Evolutionary conservation across 2,113 vertebrate genomes (phyloP).

Genomic region (Tyrannus savana): DNA sequence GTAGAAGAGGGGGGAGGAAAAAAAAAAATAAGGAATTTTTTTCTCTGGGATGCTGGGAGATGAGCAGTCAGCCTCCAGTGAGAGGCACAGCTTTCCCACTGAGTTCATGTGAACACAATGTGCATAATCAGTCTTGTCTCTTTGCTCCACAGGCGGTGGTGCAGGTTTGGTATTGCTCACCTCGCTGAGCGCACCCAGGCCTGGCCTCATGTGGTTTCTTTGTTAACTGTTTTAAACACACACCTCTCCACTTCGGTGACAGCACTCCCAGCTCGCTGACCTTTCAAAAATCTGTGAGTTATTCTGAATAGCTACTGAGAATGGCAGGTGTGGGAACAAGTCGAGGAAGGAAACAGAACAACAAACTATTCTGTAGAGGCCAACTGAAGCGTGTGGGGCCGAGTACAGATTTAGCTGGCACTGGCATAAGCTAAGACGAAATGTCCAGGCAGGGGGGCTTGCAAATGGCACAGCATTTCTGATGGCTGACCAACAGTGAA

Average conservation of each 20-base stretch:
- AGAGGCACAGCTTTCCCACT: background rate
- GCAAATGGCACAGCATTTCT: fast-evolving
- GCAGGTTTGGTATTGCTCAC: background rate
- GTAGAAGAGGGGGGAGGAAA: background rate
- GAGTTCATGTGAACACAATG: background rate
- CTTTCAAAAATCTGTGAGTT: background rate
- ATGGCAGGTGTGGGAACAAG: background rate
- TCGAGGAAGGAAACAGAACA: background rate
- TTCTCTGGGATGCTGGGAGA: background rate
- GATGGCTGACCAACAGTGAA: background rate
- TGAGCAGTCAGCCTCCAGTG: fast-evolving
- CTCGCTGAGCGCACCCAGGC: background rate
- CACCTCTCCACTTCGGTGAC: background rate
- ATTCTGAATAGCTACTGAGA: background rate
- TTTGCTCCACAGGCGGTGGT: background rate
- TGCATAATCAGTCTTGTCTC: background rate
- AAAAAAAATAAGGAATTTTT: background rate
- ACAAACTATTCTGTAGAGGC: background rate
- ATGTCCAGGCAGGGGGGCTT: background rate
- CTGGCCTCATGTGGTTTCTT: background rate
- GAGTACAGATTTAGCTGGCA: background rate
- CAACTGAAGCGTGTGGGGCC: background rate
- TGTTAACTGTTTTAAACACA: background rate
- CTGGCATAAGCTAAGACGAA: background rate
- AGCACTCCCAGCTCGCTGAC: background rate